A percentile compares a stretch with the other conserved stretches of the same genome.
Conservation (phyloP, 2,113 vertebrate genomes). For the Aptenodytes forsteri region DNA sequence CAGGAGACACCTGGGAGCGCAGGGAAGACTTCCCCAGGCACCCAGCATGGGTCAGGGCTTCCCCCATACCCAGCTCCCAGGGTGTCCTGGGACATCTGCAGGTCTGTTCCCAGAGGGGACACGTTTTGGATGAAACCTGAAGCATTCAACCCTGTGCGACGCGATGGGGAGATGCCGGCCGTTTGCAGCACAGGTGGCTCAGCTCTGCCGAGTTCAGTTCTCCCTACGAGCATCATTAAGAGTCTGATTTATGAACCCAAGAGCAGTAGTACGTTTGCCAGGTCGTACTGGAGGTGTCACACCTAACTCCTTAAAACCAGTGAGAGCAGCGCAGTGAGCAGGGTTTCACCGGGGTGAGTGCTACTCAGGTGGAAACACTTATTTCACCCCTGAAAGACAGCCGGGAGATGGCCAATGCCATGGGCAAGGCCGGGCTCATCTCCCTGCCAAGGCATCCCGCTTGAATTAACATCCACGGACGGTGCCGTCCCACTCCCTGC, state of each 20-base stretch:
- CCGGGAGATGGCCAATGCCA: rapidly evolving
- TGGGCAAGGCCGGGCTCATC: rapidly evolving
- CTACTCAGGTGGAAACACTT: rapidly evolving
- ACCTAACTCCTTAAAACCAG: background rate
- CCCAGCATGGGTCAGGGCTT: background rate
- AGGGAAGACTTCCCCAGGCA: rapidly evolving
- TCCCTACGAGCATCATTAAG: background rate
- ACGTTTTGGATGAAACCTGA: rapidly evolving
- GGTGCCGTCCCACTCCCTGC: background rate
- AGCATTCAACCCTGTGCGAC: rapidly evolving
- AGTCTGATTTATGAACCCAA: background rate
- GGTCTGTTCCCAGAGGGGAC: too few relatives aligned
- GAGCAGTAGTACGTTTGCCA: background rate
- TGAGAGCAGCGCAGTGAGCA: rapidly evolving
- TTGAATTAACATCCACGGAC: rapidly evolving
- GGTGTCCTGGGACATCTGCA: background rate
- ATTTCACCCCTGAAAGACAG: background rate
- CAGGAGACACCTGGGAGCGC: rapidly evolving
- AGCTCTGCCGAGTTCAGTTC: background rate
- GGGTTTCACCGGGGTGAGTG: background rate
- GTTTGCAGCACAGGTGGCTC: rapidly evolving
- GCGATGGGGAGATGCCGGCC: rapidly evolving
- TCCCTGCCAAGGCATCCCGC: rapidly evolving
- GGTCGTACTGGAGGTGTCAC: background rate
- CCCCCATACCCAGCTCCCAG: rapidly evolving